phyloP scores from a whole-genome alignment of 2,797 vertebrate genomes.

The Chanos chanos region DNA sequence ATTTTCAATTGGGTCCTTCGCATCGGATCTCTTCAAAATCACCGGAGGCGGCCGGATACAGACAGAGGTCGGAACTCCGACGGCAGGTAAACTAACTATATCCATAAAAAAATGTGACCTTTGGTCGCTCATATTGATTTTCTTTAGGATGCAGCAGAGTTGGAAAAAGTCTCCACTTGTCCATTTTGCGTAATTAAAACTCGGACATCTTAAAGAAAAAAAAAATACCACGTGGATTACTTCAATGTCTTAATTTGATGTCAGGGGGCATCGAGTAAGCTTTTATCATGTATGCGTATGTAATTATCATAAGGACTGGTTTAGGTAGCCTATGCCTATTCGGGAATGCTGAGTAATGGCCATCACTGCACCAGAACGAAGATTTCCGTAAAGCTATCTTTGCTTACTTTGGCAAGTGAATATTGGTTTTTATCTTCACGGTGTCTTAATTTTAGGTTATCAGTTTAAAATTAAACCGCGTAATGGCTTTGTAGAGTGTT shows the following conservation, averaged over 20 bases:
- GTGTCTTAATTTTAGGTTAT: no score
- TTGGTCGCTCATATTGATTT: neutral
- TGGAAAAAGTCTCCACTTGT: neutral
- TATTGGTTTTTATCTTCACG: no score
- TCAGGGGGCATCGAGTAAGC: neutral
- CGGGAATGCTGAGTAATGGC: conserved; percentile 49
- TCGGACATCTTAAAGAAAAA: neutral
- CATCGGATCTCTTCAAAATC: neutral
- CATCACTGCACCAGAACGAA: conserved; percentile 37
- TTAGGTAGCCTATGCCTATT: no score
- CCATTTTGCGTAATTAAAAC: neutral
- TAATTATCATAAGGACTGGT: no score
- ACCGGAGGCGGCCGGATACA: conserved; percentile 21
- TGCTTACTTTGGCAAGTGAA: no score
- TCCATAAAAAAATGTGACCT: no score
- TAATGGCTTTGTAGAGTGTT: no score
- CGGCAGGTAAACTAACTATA: conserved; percentile 37
- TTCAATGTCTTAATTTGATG: neutral
- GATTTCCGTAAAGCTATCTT: neutral
- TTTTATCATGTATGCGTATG: no score
- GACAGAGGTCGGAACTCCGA: conserved; percentile 1
- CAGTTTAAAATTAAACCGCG: no score
- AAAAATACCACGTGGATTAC: neutral
- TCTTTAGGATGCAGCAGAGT: neutral
- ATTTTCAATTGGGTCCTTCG: conserved; percentile 6